These are phyloP conservation scores for Zygaena filipendulae DNA, from an alignment of 2,888 invertebrate genomes.

Conservation along the genomic window DNA sequence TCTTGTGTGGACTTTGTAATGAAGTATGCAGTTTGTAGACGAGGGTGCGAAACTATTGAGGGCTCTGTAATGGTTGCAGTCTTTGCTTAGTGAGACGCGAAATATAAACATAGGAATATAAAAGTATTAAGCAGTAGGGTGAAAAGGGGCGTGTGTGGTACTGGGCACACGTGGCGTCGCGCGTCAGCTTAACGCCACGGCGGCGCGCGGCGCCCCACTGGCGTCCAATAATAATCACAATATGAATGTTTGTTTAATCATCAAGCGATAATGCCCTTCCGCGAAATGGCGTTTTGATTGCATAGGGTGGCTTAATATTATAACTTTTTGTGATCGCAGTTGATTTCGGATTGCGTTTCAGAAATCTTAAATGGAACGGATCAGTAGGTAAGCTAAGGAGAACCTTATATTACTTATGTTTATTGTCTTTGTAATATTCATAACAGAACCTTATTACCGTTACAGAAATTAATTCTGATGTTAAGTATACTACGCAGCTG, in stretches of 20 bases:
- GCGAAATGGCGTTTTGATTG: slow-evolving; percentile 23
- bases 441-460: no score
- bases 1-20: no score
- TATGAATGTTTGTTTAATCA: slow-evolving; percentile 24
- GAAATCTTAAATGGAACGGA: no score
- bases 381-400: slow-evolving; percentile 1
- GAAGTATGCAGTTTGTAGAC: no score
- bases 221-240: no score
- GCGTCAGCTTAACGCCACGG: slow-evolving; percentile 20
- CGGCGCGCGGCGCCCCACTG: slow-evolving; percentile 19
- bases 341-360: background rate
- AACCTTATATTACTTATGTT: no score
- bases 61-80: slow-evolving; percentile 14
- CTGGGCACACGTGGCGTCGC: slow-evolving; percentile 21
- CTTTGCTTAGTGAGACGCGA: slow-evolving; percentile 30
- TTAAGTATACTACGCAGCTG: no score
- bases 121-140: slow-evolving; percentile 25
- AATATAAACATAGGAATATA: slow-evolving; percentile 38
- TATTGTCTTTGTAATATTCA: no score
- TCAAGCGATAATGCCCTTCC: slow-evolving; percentile 25
- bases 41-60: no score
- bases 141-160: slow-evolving; percentile 21
- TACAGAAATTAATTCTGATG: no score
- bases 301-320: background rate
- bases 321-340: slow-evolving; percentile 1